These are phyloP conservation scores for Phalera bucephala DNA, from an alignment of 2,888 invertebrate species.

Conservation along the genomic window DNA sequence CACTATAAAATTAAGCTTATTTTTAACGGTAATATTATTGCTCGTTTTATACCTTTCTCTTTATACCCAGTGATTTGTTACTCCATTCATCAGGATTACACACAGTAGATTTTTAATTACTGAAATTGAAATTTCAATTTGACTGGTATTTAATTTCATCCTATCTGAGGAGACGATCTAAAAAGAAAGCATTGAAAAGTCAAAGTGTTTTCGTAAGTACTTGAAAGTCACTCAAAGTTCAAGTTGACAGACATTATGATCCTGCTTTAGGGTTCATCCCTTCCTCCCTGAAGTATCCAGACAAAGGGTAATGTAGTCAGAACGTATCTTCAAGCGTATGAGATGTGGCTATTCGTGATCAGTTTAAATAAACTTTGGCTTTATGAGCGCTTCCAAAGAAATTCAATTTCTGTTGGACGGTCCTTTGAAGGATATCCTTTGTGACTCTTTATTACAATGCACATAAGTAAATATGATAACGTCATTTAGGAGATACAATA, in stretches of 20 bases:
- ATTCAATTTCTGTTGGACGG: background rate
- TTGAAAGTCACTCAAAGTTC: too few species aligned
- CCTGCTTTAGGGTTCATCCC: background rate
- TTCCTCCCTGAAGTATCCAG: conserved; percentile 4
- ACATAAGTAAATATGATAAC: too few species aligned
- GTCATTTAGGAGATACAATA: too few species aligned
- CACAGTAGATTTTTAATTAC: background rate
- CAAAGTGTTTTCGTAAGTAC: too few species aligned
- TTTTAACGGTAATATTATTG: too few species aligned
- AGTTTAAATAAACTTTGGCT: conserved; percentile 12
- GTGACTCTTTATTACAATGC: background rate
- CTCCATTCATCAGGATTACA: background rate
- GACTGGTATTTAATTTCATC: background rate
- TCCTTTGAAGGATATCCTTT: background rate
- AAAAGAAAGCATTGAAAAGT: background rate
- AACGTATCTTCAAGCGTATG: conserved; percentile 11
- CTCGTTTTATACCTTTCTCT: too few species aligned
- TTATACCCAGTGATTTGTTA: background rate
- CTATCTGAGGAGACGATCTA: background rate
- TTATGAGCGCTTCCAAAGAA: background rate
- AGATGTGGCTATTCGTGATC: conserved; percentile 19
- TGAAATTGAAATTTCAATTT: background rate
- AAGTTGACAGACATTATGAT: too few species aligned
- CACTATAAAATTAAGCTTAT: too few species aligned
- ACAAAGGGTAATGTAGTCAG: conserved; percentile 22